Base-by-base conservation (phyloP, 2,888 invertebrate genomes). In the Leuctra nigra region DNA sequence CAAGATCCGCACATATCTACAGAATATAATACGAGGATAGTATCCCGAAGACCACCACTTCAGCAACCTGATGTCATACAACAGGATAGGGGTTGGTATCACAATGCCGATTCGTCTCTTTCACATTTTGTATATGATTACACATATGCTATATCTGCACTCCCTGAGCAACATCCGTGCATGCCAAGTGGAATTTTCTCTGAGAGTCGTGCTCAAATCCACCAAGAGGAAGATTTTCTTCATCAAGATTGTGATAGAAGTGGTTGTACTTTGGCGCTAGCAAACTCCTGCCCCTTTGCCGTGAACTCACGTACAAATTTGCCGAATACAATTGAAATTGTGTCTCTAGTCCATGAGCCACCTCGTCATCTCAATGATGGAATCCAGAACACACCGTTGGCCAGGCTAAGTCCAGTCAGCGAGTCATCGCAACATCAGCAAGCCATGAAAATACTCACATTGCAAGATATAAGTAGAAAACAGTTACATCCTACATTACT, bases 381-480 rank as follows among this genome's bases (percentile, higher is more conserved):
- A 4, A 20, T 20, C 7, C 44, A 4, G 23, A 91, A 90, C 61
- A 94, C 94, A 1, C 94, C 94, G 2, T 73, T 94, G 46, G 93
- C 93, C 2, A 77, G 94, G 61, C 75, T 94, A 18, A 93, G 92
- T 63, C 94, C 94, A 0, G 92, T 92, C 67, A 93, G 92, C 66
- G 94, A 94, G 70, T 74, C 94, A 70, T 74, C 94, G 64, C 22
- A 33, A 20, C 93, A n/a, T n/a, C n/a, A 93, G 68, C 92, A 92
- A 66, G 68, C 71, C 14, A 92, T 93, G 0, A 77, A 93, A 63
- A 94, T 94, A 66, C 74, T 94, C n/a, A 94, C 94, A 0, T 75
- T 94, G 25, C 91, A 93, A 71, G 94, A 94, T 69, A 92, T 94
- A 67, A 93, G 93, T 61, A 93, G 93, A 0, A 93, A 93, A 68